These are phyloP conservation scores for Microtus oregoni DNA, from an alignment of 2,113 vertebrate genomes.

Conservation along the genomic window DNA sequence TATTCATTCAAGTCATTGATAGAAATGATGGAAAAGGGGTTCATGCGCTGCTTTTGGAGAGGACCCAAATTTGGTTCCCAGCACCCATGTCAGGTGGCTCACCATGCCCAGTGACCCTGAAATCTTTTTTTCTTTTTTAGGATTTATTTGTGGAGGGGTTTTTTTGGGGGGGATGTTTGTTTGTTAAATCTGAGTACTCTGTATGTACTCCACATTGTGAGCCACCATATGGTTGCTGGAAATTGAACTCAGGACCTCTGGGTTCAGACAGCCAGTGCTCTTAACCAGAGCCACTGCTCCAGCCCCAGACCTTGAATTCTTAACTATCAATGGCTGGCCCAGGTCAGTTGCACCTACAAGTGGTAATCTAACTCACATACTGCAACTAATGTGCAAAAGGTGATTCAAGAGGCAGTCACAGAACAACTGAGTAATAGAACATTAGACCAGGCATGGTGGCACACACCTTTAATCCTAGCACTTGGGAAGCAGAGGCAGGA, in stretches of 20 bases:
- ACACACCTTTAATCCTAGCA: neutral
- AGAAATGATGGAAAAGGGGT: slow-evolving; percentile 41
- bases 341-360: slow-evolving; percentile 10
- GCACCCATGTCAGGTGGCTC: neutral
- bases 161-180: neutral
- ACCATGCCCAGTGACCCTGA: neutral
- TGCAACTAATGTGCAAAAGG: slow-evolving; percentile 14
- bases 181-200: neutral
- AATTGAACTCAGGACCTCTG: neutral
- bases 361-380: slow-evolving; percentile 17
- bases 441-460: neutral
- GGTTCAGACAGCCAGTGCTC: neutral
- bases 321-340: slow-evolving; percentile 10
- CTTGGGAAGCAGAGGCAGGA: neutral
- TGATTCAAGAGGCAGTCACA: neutral
- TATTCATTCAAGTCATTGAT: slow-evolving; percentile 50
- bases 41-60: neutral
- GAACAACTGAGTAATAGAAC: neutral
- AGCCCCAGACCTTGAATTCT: slow-evolving; percentile 15
- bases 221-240: neutral
- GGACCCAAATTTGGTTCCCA: neutral
- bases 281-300: neutral
- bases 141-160: neutral
- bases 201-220: neutral
- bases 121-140: neutral